Evolutionary conservation across 2,113 vertebrate species (phyloP).

Genomic region (Sakesphorus luctuosus): DNA sequence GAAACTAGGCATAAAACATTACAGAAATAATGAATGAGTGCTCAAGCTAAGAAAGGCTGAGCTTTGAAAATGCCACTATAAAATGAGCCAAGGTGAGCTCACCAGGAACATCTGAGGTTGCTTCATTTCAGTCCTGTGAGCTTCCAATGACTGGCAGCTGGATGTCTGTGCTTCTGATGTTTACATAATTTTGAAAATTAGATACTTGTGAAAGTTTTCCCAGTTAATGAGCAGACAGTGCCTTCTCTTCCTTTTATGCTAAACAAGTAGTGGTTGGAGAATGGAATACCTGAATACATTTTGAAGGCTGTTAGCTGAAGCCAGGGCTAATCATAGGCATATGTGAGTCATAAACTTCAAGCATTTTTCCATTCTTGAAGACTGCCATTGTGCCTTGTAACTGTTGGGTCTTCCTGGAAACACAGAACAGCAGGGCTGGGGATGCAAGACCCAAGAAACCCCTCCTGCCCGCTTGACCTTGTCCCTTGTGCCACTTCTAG

Average conservation of each 20-base stretch:
- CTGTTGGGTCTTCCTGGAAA: background rate
- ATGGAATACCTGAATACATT: background rate
- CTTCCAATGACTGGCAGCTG: background rate
- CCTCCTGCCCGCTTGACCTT: background rate
- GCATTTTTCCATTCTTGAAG: background rate
- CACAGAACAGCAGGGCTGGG: background rate
- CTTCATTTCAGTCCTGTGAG: background rate
- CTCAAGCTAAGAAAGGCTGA: slow-evolving; percentile 17
- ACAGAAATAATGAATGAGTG: slow-evolving; percentile 28
- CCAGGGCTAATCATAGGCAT: background rate
- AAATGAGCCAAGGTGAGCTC: background rate
- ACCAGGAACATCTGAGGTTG: background rate
- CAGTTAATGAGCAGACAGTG: background rate
- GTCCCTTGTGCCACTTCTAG: background rate
- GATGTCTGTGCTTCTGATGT: background rate
- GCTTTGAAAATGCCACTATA: slow-evolving; percentile 24
- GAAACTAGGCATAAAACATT: background rate
- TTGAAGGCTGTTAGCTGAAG: background rate
- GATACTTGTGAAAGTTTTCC: background rate
- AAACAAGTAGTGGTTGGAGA: background rate
- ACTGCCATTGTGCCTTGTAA: too few relatives aligned
- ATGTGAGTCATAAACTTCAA: background rate
- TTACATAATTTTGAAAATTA: background rate
- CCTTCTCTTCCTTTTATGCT: background rate
- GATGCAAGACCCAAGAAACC: background rate